Base-by-base conservation (phyloP, 2,888 invertebrate species). In the Synanthedon formicaeformis region DNA sequence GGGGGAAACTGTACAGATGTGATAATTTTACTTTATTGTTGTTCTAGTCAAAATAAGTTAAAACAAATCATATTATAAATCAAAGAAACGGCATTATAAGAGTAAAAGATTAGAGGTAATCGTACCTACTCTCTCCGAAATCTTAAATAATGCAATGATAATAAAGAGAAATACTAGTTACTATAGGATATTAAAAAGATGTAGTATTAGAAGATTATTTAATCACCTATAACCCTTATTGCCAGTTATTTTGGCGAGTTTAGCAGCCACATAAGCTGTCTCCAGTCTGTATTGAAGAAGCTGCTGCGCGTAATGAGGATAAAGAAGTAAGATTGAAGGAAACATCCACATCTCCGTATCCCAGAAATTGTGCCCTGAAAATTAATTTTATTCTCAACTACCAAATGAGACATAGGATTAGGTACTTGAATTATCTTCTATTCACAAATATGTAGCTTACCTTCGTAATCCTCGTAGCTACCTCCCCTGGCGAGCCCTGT, bases 341-440 rank as follows among this genome's bases (percentile, higher is more conserved):
- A 89, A 83, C 88, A 91, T 91, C 91, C 91, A 91, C 50, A 89
- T 89, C 68, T 91, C 91, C 0, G 90, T 90, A 58, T 91, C 91
- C 91, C 91, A 91, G 66, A 91, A 90, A 59, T 88, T 90, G 63
- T 91, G 91, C 12, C 91, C 91, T 83, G 79, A 56, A 49, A 34
- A 34, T 34, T 34, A 34, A 34, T 34, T 34, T 34, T 34, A 34
- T 2, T 34, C 34, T 8, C 34, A 14, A 48, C 16, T 48, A 14
- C 48, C 6, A 6, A 14, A 48, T 6, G 48, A 13, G n/a, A 48
- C 27, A n/a, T 8, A 27, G 8, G 6, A 27, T n/a, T 8, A 2
- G 8, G 27, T 27, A 27, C 8, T 27, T 27, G 27, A 27, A 27
- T 27, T 27, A 27, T 27, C 27, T 27, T 8, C 1, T 8, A 27